These are phyloP conservation scores for Piliocolobus tephrosceles DNA, from an alignment of 2,113 vertebrate species.

Conservation along the genomic window DNA sequence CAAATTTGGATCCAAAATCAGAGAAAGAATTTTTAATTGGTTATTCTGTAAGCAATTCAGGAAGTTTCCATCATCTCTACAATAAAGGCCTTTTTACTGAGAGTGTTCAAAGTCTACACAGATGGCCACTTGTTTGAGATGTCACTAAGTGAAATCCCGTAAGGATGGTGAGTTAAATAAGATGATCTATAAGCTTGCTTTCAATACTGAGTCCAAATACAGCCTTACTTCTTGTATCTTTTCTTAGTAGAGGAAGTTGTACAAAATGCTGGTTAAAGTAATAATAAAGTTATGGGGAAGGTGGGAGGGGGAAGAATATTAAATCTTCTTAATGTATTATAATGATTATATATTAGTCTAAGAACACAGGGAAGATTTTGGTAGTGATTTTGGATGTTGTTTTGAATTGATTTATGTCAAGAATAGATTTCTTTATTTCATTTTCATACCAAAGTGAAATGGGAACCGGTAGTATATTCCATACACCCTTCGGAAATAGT, in stretches of 20 bases:
- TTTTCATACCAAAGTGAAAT: constrained; percentile 22
- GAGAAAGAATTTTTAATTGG: not conserved
- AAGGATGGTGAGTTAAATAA: not conserved
- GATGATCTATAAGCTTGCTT: not conserved
- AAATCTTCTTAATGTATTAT: not conserved
- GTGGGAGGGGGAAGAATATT: not conserved
- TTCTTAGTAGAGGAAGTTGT: not conserved
- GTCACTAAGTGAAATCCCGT: not conserved
- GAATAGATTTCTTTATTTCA: constrained; percentile 6
- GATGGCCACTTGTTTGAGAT: not conserved
- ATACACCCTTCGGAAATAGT: not conserved
- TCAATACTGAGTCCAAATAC: not conserved
- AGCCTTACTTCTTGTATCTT: not conserved
- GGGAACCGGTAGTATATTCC: not conserved
- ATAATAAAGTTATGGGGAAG: not conserved
- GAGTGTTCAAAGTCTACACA: not conserved
- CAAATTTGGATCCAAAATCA: not conserved
- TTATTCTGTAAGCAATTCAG: not conserved
- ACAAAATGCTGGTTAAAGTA: constrained; percentile 6
- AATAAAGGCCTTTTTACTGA: not conserved
- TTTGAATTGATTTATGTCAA: not conserved
- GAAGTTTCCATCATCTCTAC: not conserved
- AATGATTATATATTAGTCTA: not conserved
- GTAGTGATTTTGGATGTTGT: not conserved
- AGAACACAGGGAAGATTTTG: not conserved